phyloP scores from a whole-genome alignment of 2,113 vertebrate species.

The Psilopsiagon aurifrons region DNA sequence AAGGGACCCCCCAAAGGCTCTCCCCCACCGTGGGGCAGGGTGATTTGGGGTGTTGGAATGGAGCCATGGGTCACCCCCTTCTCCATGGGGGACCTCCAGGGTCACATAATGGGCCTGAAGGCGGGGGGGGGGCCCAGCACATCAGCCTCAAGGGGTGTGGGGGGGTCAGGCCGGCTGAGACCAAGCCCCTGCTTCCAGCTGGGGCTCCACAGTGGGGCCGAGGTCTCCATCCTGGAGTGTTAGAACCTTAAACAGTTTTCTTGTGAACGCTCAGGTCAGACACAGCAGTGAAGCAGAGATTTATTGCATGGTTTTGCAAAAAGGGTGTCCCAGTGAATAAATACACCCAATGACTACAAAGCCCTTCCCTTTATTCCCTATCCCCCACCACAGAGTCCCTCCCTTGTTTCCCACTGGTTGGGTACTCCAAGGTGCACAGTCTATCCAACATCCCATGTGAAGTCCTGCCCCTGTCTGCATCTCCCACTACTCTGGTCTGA shows the following conservation, averaged over 20 bases:
- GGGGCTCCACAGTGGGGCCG: not conserved
- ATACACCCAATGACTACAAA: not conserved
- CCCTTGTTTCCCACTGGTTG: not conserved
- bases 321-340: not conserved
- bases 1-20: not conserved
- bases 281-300: not conserved
- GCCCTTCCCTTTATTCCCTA: not conserved
- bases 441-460: not conserved
- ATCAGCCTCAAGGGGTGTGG: not conserved
- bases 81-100: not conserved
- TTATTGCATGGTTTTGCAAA: not conserved
- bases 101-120: not conserved
- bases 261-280: not conserved
- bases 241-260: not conserved
- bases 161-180: not conserved
- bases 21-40: not conserved
- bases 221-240: not conserved
- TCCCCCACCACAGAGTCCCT: not conserved
- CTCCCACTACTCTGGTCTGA: not conserved
- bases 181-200: not conserved
- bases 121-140: not conserved
- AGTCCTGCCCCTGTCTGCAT: not conserved
- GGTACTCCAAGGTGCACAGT: not conserved
- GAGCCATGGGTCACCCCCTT: not conserved
- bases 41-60: not conserved